Conservation (phyloP, 2,888 invertebrate species). For the Gastrophysa polygoni region DNA sequence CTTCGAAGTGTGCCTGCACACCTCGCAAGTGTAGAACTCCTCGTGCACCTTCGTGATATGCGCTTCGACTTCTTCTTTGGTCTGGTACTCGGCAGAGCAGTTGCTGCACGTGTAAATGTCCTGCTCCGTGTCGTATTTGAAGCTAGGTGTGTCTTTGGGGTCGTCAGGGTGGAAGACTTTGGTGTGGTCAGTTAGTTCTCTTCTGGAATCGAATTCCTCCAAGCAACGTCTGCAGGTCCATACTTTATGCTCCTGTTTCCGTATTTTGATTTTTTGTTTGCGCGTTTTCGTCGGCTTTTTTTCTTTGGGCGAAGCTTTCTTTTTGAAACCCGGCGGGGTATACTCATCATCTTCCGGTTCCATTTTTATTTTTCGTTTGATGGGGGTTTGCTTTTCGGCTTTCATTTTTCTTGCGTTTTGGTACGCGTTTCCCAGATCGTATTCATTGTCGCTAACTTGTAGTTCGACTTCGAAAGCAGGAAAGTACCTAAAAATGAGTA, state of each 20-base stretch:
- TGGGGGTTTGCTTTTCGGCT: conserved; percentile 10
- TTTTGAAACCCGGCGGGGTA: conserved; percentile 30
- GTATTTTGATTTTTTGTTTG: conserved; percentile 20
- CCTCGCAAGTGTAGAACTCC: conserved; percentile 52
- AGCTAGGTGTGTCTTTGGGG: conserved; percentile 41
- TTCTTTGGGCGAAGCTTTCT: conserved; percentile 25
- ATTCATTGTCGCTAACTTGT: conserved; percentile 34
- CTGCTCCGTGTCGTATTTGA: conserved; percentile 46
- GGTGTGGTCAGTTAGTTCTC: conserved; percentile 46
- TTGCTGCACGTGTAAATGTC: conserved; percentile 47
- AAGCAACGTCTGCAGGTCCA: conserved; percentile 50
- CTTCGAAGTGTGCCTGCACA: conserved; percentile 48
- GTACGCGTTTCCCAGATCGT: background rate
- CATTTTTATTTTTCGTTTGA: conserved; percentile 30
- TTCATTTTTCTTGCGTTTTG: background rate
- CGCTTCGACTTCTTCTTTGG: conserved; percentile 44
- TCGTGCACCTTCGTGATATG: conserved; percentile 45
- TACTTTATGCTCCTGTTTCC: conserved; percentile 40
- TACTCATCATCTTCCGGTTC: conserved; percentile 31
- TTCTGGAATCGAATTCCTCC: conserved; percentile 44
- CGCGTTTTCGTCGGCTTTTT: conserved; percentile 24
- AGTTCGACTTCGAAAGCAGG: conserved; percentile 40
- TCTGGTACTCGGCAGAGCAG: conserved; percentile 48
- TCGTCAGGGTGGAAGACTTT: conserved; percentile 45
- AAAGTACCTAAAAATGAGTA: conserved; percentile 38